Evolutionary conservation across 2,113 vertebrate genomes (phyloP).

Genomic region (Poeciliopsis occidentalis): DNA sequence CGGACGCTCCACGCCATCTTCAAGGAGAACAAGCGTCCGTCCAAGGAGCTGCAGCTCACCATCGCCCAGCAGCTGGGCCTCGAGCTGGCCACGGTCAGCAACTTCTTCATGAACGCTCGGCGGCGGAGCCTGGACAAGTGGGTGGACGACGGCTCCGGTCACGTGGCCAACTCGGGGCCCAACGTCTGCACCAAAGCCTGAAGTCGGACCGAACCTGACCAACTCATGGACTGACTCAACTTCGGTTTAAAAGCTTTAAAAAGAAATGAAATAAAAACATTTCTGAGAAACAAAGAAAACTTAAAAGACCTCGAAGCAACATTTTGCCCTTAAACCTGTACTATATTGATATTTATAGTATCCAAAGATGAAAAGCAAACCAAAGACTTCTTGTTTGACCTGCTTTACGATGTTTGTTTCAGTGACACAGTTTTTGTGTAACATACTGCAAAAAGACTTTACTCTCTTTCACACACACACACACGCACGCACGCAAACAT

Average conservation of each 20-base stretch:
- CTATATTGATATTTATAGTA: constrained; percentile 96
- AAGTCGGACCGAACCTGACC: constrained; percentile 83
- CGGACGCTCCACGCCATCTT: constrained; percentile 99
- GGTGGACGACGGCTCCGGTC: constrained; percentile 94
- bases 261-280: constrained; percentile 50
- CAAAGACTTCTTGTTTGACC: constrained; percentile 97
- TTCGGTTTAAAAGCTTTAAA: constrained; percentile 91
- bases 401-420: constrained; percentile 90
- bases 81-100: constrained; percentile 98
- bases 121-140: constrained; percentile 98
- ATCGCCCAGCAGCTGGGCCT: constrained; percentile 98
- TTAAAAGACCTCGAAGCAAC: constrained; percentile 89
- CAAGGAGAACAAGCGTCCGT: constrained; percentile 99
- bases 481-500: constrained; percentile 48
- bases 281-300: constrained; percentile 79
- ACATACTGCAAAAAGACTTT: constrained; percentile 85
- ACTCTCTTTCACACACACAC: constrained; percentile 53
- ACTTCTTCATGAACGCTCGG: constrained; percentile 99
- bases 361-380: constrained; percentile 99
- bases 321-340: constrained; percentile 97
- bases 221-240: constrained; percentile 82
- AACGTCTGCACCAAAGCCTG: constrained; percentile 99
- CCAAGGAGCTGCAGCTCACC: constrained; percentile 99
- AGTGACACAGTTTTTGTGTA: constrained; percentile 87
- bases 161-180: constrained; percentile 87